Evolutionary conservation across 1,140 invertebrate genomes (phyloP), one percentile per base, ranked within the genome.

Genomic region (Cephus cinctus): DNA sequence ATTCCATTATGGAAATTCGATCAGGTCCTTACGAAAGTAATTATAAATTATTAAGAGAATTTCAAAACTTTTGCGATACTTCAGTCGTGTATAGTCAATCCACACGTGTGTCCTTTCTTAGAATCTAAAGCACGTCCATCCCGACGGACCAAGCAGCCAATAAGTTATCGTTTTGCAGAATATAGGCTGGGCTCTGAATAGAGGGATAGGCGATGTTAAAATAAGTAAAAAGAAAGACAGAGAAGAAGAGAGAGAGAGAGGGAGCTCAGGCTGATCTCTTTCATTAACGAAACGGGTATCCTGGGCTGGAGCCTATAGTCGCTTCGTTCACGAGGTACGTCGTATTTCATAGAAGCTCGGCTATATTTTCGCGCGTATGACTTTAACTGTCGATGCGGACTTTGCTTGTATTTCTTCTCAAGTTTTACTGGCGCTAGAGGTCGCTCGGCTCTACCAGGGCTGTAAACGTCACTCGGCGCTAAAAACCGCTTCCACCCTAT

Each of bases 311-410:
- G 43, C 42, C 15, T 30, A 44, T 38, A 27, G 49, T 54, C 46
- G 44, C 47, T 51, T 52, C 54, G 40, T n/a, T n/a, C n/a, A n/a
- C 52, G 52, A 41, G 45, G 44, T 51, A 59, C 39, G 56, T 63
- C 67, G 57, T 71, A 71, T 65, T 69, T 71, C 60, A 69, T 69
- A 60, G 59, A 63, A 63, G 52, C 54, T 36, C 35, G 56, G 59
- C 38, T 64, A 55, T 69, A 71, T 69, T 68, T 69, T 71, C 63
- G 61, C 67, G 64, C 65, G 57, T 68, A 69, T 68, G 67, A 69
- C 65, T 69, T 71, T 71, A 69, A 71, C 59, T 65, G 62, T 71
- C 67, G 65, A 71, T 71, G 67, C 48, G 59, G 46, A 59, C 53
- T 65, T 60, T 55, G 61, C 56, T 64, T 65, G 52, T 71, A 69